Conservation (phyloP, 2,113 vertebrate species). For the Apteryx mantelli region DNA sequence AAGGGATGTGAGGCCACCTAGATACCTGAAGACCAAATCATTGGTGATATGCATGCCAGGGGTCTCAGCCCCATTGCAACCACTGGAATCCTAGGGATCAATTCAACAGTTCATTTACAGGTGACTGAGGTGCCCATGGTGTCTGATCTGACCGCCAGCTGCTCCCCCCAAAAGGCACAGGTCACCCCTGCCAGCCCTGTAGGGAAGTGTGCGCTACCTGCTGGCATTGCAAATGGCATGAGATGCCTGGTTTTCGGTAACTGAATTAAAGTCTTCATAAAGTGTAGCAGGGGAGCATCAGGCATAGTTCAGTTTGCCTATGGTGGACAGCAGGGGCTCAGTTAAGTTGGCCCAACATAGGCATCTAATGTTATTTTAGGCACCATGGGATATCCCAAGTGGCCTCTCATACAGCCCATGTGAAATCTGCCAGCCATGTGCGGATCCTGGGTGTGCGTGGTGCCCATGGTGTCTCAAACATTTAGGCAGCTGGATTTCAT, state of each 20-base stretch:
- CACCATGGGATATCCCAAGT: accelerated
- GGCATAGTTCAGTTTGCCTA: neutral
- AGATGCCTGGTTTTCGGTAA: neutral
- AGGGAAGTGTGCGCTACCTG: neutral
- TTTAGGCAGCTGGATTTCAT: neutral
- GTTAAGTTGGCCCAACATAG: neutral
- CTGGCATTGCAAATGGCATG: neutral
- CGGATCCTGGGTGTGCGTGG: neutral
- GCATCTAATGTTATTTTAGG: neutral
- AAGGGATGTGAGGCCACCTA: neutral
- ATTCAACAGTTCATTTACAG: neutral
- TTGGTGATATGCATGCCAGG: accelerated
- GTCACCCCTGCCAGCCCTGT: accelerated
- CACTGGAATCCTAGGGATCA: neutral
- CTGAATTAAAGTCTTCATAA: neutral
- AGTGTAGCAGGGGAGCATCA: neutral
- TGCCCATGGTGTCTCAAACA: neutral
- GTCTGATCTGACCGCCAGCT: neutral
- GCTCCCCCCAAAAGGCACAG: neutral
- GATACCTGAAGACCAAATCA: neutral
- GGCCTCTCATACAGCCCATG: neutral
- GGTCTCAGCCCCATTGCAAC: neutral
- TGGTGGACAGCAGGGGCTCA: neutral
- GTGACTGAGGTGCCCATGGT: neutral
- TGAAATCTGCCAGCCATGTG: neutral